Conservation (phyloP, 2,888 invertebrate genomes). For the Escarpia spicata region DNA sequence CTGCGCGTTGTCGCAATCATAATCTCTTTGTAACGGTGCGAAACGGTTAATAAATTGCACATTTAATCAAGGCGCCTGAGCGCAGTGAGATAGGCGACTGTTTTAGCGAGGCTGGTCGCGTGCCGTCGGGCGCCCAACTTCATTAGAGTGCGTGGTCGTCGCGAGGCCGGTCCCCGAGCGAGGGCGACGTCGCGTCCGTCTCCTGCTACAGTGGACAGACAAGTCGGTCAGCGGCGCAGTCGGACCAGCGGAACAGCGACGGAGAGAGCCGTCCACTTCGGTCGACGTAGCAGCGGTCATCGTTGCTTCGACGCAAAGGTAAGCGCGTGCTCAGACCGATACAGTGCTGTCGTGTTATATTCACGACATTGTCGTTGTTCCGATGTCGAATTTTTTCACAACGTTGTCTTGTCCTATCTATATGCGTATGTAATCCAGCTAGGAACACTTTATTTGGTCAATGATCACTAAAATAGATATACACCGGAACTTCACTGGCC, state of each 20-base stretch:
- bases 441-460: too few relatives aligned
- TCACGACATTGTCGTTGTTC: neutral
- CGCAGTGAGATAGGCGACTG: neutral
- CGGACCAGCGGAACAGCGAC: neutral
- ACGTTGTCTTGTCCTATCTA: neutral
- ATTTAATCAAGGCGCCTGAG: neutral
- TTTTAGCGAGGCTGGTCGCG: neutral
- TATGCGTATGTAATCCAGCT: neutral
- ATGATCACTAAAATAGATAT: too few relatives aligned
- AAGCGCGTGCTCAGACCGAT: neutral
- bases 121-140: neutral
- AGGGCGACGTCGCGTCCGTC: neutral
- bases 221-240: neutral
- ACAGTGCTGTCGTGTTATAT: neutral
- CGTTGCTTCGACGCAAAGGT: neutral
- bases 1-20: conserved; percentile 16
- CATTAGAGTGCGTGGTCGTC: neutral
- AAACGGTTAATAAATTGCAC: conserved; percentile 11
- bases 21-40: conserved; percentile 13
- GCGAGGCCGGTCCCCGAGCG: neutral
- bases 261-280: neutral
- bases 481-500: too few relatives aligned
- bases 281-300: neutral
- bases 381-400: neutral
- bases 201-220: neutral